Percentiles rank a stretch among this genome's conserved stretches.
These are phyloP conservation scores for Chlorodrepanis virens DNA, from an alignment of 2,113 vertebrate genomes.

Conservation along the genomic window DNA sequence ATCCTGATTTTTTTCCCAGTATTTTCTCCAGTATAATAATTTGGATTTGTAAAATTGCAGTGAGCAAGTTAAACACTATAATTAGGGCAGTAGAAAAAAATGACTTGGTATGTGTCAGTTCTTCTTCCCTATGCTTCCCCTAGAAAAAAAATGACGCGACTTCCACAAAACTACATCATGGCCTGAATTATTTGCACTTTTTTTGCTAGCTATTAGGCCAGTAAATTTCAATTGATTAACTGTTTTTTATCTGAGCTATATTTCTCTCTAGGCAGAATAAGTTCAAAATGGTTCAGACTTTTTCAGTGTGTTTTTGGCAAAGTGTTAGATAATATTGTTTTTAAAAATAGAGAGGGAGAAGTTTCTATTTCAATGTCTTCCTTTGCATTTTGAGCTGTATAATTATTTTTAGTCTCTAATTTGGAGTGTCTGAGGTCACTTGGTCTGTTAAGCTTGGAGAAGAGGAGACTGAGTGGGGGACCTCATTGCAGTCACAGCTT, in stretches of 20 bases:
- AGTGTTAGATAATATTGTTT: not conserved
- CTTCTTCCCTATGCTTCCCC: not conserved
- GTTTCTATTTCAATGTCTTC: not conserved
- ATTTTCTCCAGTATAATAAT: not conserved
- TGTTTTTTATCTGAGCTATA: not conserved
- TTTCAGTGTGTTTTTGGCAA: not conserved
- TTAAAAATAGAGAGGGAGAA: not conserved
- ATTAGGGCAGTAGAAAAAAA: not conserved
- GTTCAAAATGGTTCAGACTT: not conserved
- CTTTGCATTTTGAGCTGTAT: not conserved
- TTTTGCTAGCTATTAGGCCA: not conserved
- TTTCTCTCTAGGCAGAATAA: not conserved
- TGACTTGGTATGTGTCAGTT: not conserved
- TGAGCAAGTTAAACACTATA: not conserved
- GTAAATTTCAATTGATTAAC: not conserved
- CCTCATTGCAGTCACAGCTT: not conserved
- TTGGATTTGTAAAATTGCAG: not conserved
- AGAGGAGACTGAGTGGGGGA: not conserved
- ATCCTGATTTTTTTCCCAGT: not conserved
- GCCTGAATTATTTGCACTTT: not conserved
- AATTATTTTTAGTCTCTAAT: not conserved
- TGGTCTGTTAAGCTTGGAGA: not conserved
- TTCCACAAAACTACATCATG: not conserved
- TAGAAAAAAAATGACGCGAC: accelerated
- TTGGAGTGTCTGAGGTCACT: not conserved